phyloP scores from a whole-genome alignment of 2,113 vertebrate genomes.

The Pipra filicauda region DNA sequence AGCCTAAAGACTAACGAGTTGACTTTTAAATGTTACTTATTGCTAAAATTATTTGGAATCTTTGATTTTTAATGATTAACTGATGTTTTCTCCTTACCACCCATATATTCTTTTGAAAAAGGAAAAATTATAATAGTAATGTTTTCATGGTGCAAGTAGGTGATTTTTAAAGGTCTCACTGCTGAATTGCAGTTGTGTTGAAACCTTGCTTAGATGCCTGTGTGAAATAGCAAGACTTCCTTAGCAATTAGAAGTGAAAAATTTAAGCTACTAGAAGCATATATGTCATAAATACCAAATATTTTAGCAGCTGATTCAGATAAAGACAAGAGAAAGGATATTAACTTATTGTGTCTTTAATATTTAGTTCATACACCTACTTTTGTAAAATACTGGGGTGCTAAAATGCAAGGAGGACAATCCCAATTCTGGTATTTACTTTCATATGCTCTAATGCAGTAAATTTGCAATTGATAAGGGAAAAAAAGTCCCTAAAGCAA shows the following conservation, averaged over 20 bases:
- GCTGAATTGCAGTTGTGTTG: conserved; percentile 10
- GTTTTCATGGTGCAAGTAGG: not conserved
- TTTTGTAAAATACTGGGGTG: not conserved
- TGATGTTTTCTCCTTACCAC: conserved; percentile 31
- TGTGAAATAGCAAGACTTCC: conserved; percentile 11
- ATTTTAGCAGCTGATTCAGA: not conserved
- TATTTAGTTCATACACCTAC: not conserved
- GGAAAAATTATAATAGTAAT: not conserved
- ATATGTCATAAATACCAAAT: not conserved
- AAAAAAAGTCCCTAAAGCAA: not conserved
- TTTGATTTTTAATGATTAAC: conserved; percentile 41
- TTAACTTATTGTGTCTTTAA: not conserved
- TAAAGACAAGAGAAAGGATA: not conserved
- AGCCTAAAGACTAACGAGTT: conserved; percentile 13
- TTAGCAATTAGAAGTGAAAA: conserved; percentile 2
- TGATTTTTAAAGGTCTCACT: conserved; percentile 20
- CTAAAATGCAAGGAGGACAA: not conserved
- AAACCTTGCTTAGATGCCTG: conserved; percentile 13
- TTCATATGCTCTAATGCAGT: not conserved
- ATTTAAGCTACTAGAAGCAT: not conserved
- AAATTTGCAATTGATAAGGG: not conserved
- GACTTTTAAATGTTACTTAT: conserved; percentile 48
- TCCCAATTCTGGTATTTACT: not conserved
- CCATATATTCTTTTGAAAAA: not conserved
- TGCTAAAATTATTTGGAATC: conserved; percentile 48